phyloP scores from a whole-genome alignment of 1,140 invertebrate species.

The Pogonomyrmex barbatus region DNA sequence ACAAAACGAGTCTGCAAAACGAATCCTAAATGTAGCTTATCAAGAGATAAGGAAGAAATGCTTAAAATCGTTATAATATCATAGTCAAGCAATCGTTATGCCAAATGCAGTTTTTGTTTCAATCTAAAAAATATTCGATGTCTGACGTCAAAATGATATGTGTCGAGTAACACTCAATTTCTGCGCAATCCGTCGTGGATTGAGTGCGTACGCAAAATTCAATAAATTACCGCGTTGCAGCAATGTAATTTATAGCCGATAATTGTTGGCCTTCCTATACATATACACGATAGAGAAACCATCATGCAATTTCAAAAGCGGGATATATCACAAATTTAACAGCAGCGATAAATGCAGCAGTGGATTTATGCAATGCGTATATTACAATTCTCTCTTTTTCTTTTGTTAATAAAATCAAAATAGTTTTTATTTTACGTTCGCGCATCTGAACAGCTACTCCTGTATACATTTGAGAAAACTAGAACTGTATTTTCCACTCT shows the following conservation, averaged over 20 bases:
- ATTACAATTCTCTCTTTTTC: slow-evolving; percentile 72
- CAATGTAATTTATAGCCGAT: slow-evolving; percentile 46
- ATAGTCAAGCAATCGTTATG: slow-evolving; percentile 6
- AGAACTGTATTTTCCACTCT: slow-evolving; percentile 50
- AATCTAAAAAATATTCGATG: slow-evolving; percentile 73
- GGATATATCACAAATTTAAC: slow-evolving; percentile 74
- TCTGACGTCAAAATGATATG: slow-evolving; percentile 70
- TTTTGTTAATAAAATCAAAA: slow-evolving; percentile 70
- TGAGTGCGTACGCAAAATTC: slow-evolving; percentile 54
- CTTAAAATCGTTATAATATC: slow-evolving; percentile 32
- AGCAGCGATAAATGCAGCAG: slow-evolving; percentile 69
- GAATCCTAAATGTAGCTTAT: slow-evolving; percentile 60
- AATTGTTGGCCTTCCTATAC: slow-evolving; percentile 66
- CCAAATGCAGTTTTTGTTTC: slow-evolving; percentile 37
- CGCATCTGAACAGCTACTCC: slow-evolving; percentile 37
- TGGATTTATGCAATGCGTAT: slow-evolving; percentile 78
- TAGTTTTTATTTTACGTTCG: slow-evolving; percentile 49
- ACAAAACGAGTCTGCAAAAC: slow-evolving; percentile 36
- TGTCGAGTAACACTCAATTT: slow-evolving; percentile 67
- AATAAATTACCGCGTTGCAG: slow-evolving; percentile 27
- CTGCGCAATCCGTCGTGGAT: slow-evolving; percentile 37
- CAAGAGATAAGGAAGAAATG: slow-evolving; percentile 65
- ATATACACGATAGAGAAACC: slow-evolving; percentile 72
- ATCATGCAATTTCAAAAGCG: slow-evolving; percentile 70
- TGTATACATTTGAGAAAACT: slow-evolving; percentile 67